Conservation (phyloP, 2,888 invertebrate genomes). For the Drepanosiphum platanoidis region DNA sequence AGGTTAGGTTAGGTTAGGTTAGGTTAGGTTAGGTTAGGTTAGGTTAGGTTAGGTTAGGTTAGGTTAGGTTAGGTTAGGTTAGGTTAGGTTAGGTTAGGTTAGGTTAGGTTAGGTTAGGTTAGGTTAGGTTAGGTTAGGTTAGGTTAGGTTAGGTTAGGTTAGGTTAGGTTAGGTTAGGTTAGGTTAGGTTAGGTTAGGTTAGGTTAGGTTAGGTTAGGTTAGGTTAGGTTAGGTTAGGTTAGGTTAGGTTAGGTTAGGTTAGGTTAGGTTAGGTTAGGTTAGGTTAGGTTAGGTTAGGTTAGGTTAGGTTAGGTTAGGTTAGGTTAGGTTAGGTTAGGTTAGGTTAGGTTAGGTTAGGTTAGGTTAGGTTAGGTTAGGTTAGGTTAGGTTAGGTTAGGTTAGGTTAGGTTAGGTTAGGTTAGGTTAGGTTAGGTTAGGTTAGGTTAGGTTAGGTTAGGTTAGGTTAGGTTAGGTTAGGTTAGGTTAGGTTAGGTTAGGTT, state of each 20-base stretch:
- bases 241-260: no score
- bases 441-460: no score
- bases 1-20: slow-evolving; percentile 62
- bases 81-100: slow-evolving; percentile 63
- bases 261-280: slow-evolving; percentile 62
- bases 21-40: slow-evolving; percentile 59
- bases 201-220: slow-evolving; percentile 62
- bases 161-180: slow-evolving; percentile 62
- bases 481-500: slow-evolving; percentile 63
- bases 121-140: no score
- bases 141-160: no score
- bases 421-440: slow-evolving; percentile 63
- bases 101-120: slow-evolving; percentile 63
- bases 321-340: no score
- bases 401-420: no score
- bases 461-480: no score
- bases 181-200: slow-evolving; percentile 63
- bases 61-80: slow-evolving; percentile 63
- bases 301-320: no score
- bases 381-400: slow-evolving; percentile 63
- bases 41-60: slow-evolving; percentile 63
- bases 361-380: no score
- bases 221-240: slow-evolving; percentile 62
- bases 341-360: no score
- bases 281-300: slow-evolving; percentile 44